phyloP scores from a whole-genome alignment of 2,797 vertebrate species.

The Ara ararauna region DNA sequence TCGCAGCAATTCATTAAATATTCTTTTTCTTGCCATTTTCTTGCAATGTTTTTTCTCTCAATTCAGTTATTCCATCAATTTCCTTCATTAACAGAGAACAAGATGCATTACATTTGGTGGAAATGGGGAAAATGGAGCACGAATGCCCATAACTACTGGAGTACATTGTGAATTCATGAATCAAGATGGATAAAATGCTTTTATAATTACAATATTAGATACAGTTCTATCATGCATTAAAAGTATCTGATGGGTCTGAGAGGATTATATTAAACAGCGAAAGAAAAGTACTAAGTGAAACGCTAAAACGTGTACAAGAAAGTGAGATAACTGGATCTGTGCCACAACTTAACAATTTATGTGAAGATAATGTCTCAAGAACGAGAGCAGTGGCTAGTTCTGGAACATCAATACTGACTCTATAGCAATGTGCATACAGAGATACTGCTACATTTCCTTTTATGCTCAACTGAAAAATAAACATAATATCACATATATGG shows the following conservation, averaged over 20 bases:
- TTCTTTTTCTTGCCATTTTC: background rate
- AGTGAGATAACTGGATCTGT: background rate
- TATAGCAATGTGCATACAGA: background rate
- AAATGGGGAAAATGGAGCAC: background rate
- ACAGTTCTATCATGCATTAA: background rate
- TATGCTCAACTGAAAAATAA: background rate
- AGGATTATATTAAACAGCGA: background rate
- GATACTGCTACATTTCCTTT: background rate
- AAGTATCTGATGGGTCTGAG: background rate
- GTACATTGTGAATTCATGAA: background rate
- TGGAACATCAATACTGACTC: background rate
- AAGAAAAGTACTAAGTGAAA: background rate
- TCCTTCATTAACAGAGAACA: background rate
- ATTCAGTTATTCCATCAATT: background rate
- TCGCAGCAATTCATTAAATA: conserved; percentile 10
- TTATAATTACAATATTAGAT: background rate
- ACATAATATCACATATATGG: background rate
- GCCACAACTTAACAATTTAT: background rate
- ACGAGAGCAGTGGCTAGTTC: background rate
- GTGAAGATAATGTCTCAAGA: background rate
- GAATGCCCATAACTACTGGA: background rate
- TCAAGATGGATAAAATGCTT: background rate
- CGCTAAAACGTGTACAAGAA: fast-evolving
- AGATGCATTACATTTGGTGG: background rate
- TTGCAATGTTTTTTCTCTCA: background rate